A percentile compares a stretch with the other conserved stretches of the same genome.
phyloP scores from a whole-genome alignment of 2,797 vertebrate species.

The Triplophysa bombifrons region DNA sequence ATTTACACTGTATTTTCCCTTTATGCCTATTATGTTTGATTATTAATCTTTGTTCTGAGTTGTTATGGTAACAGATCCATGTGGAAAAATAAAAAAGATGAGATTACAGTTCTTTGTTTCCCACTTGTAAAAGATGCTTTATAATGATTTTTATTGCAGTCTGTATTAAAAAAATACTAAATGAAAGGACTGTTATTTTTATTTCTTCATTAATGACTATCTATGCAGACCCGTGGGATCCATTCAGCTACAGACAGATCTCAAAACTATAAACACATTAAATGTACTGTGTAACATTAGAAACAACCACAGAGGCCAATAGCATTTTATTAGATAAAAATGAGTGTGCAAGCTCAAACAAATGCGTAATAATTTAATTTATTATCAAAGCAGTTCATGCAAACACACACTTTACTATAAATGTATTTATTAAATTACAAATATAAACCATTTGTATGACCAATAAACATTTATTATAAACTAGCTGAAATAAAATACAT shows the following conservation, averaged over 20 bases:
- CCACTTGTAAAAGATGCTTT: too few species aligned
- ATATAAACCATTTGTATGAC: neutral
- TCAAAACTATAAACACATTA: neutral
- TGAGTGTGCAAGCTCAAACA: neutral
- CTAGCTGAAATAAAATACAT: neutral
- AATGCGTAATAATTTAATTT: neutral
- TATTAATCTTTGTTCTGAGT: conserved; percentile 8
- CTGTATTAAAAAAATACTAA: too few species aligned
- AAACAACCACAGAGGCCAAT: neutral
- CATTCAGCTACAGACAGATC: neutral
- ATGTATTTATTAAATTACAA: neutral
- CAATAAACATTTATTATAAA: neutral
- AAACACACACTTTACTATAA: neutral
- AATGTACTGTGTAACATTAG: neutral
- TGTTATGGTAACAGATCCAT: conserved; percentile 28
- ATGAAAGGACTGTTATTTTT: neutral
- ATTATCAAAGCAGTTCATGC: neutral
- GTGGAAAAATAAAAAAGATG: neutral
- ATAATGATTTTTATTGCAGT: too few species aligned
- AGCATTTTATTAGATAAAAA: too few species aligned
- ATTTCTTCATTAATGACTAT: neutral
- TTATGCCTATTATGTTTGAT: neutral
- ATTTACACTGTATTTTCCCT: neutral
- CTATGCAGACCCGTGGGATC: neutral
- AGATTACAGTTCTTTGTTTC: neutral